Base-by-base conservation (phyloP, 2,797 vertebrate species). In the Sebastes diaconus region DNA sequence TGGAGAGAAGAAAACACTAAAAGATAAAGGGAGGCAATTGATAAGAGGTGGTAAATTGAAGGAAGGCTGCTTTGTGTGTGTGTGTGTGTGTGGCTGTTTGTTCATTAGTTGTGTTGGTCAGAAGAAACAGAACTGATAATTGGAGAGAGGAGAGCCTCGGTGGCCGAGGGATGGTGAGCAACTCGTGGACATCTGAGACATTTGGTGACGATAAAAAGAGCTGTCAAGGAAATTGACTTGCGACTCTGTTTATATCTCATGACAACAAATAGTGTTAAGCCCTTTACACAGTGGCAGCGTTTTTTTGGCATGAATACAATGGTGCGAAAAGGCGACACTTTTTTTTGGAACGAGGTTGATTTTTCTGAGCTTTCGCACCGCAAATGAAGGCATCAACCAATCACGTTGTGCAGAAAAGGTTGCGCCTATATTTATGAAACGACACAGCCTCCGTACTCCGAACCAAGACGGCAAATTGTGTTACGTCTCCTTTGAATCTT, bases 1-100 rank as follows among this genome's bases (percentile, higher is more conserved):
- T 75, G 75, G 69, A 80, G 73, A 84, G 85, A 79, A 81, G 74
- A 88, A 86, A 87, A 77, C 80, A 75, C 64, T 76, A 73, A 85
- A 79, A 81, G 86, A 90, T 89, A 88, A 85, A 85, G 83, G 75
- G 82, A 90, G 80, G 73, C 71, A 61, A 88, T 83, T 89, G 86
- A 90, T 90, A 89, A 85, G 66, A 83, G 81, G 80, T 73, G 80
- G 83, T 85, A 82, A 84, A 92, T 80, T 73, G 85, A 89, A 70
- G 68, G 32, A 81, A 79, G 63, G 58, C 79, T 64, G 32, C 13
- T 65, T 54, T 54, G 27, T 25, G 60, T 42, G n/a, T 63, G 20
- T 63, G 61, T 39, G 42, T 30, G 27, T 67, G 29, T 52, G 68
- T 24, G 74, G 12, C 55, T 72, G 77, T 87, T 68, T 86, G 77